Evolutionary conservation across 2,797 vertebrate genomes (phyloP), one percentile per base, ranked within the genome.

Genomic region (Mycteria americana): DNA sequence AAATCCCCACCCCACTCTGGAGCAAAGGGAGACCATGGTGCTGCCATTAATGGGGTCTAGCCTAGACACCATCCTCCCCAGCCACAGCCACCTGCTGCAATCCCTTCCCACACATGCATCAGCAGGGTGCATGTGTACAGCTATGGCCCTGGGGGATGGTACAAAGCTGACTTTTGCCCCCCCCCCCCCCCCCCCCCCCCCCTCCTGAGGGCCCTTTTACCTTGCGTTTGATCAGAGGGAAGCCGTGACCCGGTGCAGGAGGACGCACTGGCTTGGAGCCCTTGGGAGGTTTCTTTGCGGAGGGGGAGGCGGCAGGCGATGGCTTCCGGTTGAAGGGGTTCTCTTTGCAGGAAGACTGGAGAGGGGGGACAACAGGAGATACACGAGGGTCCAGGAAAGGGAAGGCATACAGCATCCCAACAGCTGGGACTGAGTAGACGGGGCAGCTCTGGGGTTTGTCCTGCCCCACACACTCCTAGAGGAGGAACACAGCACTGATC

Each of bases 281-380:
- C 91, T 98, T 99, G 30, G 98, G 97, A 43, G 98, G 98, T 90
- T 98, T 98, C 59, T 98, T 98, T 65, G 96, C 93, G 0, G 98
- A 88, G 10, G 98, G 98, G 45, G 98, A 98, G 7, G 98, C 94
- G 0, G 96, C 90, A 10, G 99, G 98, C 1, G 99, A 99, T 2
- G 99, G 97, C 97, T 99, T 99, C 95, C 99, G 98, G 97, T 99
- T 99, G 96, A 99, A 99, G 10, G 99, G 99, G 88, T 99, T 98
- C 93, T 98, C 98, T 97, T 98, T 98, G 96, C 98, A 98, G 85
- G 97, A 98, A 78, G 96, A 97, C 99, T 99, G 68, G 27, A 86
- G 43, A 63, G 8, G 54, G n/a, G 4, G 19, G 39, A 77, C 33
- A 21, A 17, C 80, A n/a, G 17, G 25, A 75, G 63, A n/a, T 57